Percentiles rank a stretch among this genome's conserved stretches.
Conservation (phyloP, 2,113 vertebrate genomes). For the Brienomyrus brachyistius region DNA sequence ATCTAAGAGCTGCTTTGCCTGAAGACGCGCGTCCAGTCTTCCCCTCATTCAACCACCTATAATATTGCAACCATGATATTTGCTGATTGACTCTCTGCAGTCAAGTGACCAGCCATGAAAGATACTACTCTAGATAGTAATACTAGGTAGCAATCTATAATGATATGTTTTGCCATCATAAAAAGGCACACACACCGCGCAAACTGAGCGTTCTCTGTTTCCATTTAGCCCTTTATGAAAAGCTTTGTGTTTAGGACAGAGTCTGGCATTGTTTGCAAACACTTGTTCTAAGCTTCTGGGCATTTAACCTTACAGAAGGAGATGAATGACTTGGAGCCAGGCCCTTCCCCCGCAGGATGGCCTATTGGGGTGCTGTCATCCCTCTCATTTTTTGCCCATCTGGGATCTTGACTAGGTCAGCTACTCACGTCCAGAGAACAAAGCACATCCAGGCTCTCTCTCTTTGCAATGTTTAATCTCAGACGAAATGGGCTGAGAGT, state of each 20-base stretch:
- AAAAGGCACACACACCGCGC: not conserved
- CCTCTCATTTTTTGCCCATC: not conserved
- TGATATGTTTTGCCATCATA: not conserved
- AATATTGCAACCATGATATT: not conserved
- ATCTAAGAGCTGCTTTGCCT: not conserved
- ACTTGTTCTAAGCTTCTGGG: not conserved
- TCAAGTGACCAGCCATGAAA: not conserved
- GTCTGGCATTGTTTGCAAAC: not conserved
- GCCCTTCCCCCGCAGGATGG: not conserved
- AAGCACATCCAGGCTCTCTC: not conserved
- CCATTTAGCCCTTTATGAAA: not conserved
- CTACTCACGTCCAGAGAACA: not conserved
- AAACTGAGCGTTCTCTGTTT: not conserved
- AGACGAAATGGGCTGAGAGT: not conserved
- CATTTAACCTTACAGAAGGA: not conserved
- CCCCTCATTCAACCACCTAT: not conserved
- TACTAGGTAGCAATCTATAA: not conserved
- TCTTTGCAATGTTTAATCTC: not conserved
- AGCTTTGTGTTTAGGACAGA: not conserved
- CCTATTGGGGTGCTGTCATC: not conserved
- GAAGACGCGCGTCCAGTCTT: not conserved
- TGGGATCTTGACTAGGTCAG: conserved; percentile 6
- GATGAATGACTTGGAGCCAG: not conserved
- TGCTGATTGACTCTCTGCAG: not conserved
- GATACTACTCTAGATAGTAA: not conserved